A percentile compares a stretch with the other conserved stretches of the same genome.
These are phyloP conservation scores for Zosterops lateralis DNA, from an alignment of 2,113 vertebrate species.

Conservation along the genomic window DNA sequence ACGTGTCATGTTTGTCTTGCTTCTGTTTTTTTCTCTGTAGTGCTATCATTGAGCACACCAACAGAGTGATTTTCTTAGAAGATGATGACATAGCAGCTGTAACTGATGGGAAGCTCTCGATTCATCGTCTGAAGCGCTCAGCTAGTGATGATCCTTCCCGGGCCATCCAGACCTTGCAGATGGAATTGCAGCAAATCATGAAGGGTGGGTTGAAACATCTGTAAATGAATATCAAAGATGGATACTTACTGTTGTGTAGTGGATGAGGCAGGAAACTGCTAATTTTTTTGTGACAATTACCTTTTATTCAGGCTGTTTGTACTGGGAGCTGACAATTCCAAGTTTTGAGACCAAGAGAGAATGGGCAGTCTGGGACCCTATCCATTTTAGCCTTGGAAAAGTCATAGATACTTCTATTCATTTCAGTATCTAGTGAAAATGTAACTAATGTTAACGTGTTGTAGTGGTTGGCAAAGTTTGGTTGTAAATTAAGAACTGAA, in stretches of 20 bases:
- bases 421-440: neutral
- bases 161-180: constrained; percentile 91
- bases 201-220: constrained; percentile 78
- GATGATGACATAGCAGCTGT: constrained; percentile 91
- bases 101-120: constrained; percentile 85
- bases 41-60: constrained; percentile 95
- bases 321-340: neutral
- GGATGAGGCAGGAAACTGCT: neutral
- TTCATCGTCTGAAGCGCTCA: constrained; percentile 85
- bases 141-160: constrained; percentile 87
- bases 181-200: constrained; percentile 97
- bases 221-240: neutral
- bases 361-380: neutral
- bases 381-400: neutral
- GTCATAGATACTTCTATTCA: neutral
- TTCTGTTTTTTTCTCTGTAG: constrained; percentile 55
- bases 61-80: constrained; percentile 92
- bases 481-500: neutral
- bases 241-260: neutral
- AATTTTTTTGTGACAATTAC: neutral
- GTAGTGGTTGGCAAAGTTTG: neutral
- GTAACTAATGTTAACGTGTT: neutral
- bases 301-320: neutral
- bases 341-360: neutral
- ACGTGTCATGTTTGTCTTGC: neutral